A percentile compares a stretch with the other conserved stretches of the same genome.
phyloP scores from a whole-genome alignment of 2,797 vertebrate genomes.

The Botia almorhae region DNA sequence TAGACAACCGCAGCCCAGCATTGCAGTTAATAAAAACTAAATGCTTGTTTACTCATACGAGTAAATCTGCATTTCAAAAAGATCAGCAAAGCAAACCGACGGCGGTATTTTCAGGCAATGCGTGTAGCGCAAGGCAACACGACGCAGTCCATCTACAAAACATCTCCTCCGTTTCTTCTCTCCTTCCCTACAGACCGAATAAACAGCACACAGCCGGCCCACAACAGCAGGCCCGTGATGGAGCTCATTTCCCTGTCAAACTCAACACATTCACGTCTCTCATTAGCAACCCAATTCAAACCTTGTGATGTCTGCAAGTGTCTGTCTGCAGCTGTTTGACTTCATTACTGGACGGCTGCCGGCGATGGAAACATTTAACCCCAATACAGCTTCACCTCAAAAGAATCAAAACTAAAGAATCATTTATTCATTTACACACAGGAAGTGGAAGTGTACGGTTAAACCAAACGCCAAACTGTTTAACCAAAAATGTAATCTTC shows the following conservation, averaged over 20 bases:
- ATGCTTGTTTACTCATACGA: neutral
- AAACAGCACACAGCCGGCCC: neutral
- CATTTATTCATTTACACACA: conserved; percentile 10
- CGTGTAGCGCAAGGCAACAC: neutral
- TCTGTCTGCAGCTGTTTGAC: conserved; percentile 28
- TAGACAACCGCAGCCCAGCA: no score
- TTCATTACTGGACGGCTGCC: conserved; percentile 40
- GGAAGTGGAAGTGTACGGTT: neutral
- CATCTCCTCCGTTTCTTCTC: neutral
- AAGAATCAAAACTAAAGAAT: neutral
- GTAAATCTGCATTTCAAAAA: conserved; percentile 19
- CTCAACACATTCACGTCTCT: conserved; percentile 5
- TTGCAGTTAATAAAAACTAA: neutral
- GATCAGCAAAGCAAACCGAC: neutral
- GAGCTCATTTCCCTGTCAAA: conserved; percentile 32
- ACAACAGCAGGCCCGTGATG: conserved; percentile 14
- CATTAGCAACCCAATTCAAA: conserved; percentile 39
- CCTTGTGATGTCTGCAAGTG: conserved; percentile 36
- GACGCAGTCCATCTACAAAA: neutral
- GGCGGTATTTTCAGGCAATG: neutral
- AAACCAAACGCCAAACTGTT: neutral
- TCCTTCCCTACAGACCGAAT: conserved; percentile 4
- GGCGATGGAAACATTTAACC: conserved; percentile 38
- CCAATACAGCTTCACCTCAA: conserved; percentile 33
- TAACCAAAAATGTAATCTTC: neutral